phyloP scores from a whole-genome alignment of 2,888 invertebrate genomes.

The Macrosoma leucophasiata region DNA sequence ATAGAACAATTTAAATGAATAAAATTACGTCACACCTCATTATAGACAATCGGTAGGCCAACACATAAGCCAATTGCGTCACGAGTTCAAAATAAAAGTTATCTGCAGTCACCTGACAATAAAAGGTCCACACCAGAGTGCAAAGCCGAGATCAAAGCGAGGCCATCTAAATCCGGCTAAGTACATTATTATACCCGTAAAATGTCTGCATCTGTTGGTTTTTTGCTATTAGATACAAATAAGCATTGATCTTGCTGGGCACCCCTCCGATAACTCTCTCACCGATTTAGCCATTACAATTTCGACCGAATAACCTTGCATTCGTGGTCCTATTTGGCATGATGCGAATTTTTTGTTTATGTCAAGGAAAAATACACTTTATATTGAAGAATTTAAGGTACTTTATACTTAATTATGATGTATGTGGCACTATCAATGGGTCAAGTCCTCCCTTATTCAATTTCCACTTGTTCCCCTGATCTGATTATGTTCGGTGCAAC shows the following conservation, averaged over 20 bases:
- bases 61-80: conserved; percentile 43
- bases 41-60: conserved; percentile 28
- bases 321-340: conserved; percentile 18
- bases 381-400: conserved; percentile 3
- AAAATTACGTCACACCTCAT: conserved; percentile 41
- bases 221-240: conserved; percentile 72
- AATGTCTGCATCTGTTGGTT: conserved; percentile 73
- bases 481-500: conserved; percentile 59
- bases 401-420: conserved; percentile 12
- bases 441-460: conserved; percentile 67
- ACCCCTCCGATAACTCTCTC: conserved; percentile 34
- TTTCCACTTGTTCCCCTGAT: conserved; percentile 62
- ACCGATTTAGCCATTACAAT: conserved; percentile 12
- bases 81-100: conserved; percentile 34
- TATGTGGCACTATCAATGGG: conserved; percentile 38
- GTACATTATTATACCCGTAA: conserved; percentile 73
- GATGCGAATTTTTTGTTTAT: background rate
- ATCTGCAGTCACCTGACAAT: conserved; percentile 37
- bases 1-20: conserved; percentile 32
- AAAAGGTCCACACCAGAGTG: conserved; percentile 33
- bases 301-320: conserved; percentile 13
- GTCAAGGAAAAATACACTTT: conserved; percentile 12
- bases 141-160: conserved; percentile 61
- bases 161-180: conserved; percentile 65
- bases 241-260: conserved; percentile 60